phyloP scores from a whole-genome alignment of 2,888 invertebrate species.

The Tricholauxania praeusta region DNA sequence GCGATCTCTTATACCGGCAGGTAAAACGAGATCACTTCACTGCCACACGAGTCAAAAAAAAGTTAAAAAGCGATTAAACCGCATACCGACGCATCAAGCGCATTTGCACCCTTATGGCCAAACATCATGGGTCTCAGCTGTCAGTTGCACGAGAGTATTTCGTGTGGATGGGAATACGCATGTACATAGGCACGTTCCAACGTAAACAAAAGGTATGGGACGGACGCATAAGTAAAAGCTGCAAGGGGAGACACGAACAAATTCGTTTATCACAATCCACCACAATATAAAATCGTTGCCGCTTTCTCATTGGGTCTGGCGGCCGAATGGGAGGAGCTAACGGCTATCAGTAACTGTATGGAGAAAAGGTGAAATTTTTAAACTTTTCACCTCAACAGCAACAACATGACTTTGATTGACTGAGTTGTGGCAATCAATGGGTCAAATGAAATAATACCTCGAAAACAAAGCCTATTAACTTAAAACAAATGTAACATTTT shows the following conservation, averaged over 20 bases:
- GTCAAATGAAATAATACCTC: too few species aligned
- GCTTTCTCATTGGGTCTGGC: slow-evolving; percentile 7
- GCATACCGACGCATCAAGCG: slow-evolving; percentile 28
- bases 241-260: not conserved
- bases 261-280: slow-evolving; percentile 11
- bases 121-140: slow-evolving; percentile 22
- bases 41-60: slow-evolving; percentile 16
- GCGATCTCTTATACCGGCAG: slow-evolving; percentile 31
- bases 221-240: slow-evolving; percentile 2
- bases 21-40: slow-evolving; percentile 20
- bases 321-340: slow-evolving; percentile 17
- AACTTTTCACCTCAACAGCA: slow-evolving; percentile 24
- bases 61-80: slow-evolving; percentile 28
- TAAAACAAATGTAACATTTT: too few species aligned
- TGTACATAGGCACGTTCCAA: not conserved
- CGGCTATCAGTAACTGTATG: too few species aligned
- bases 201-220: not conserved
- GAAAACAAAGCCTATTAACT: too few species aligned
- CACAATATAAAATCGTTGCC: not conserved
- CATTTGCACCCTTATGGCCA: slow-evolving; percentile 27
- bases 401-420: too few species aligned
- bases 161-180: not conserved
- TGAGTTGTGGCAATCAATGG: too few species aligned
- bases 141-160: not conserved
- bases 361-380: too few species aligned